phyloP scores from a whole-genome alignment of 1,140 invertebrate species.

The Rhyacophila brunnea region DNA sequence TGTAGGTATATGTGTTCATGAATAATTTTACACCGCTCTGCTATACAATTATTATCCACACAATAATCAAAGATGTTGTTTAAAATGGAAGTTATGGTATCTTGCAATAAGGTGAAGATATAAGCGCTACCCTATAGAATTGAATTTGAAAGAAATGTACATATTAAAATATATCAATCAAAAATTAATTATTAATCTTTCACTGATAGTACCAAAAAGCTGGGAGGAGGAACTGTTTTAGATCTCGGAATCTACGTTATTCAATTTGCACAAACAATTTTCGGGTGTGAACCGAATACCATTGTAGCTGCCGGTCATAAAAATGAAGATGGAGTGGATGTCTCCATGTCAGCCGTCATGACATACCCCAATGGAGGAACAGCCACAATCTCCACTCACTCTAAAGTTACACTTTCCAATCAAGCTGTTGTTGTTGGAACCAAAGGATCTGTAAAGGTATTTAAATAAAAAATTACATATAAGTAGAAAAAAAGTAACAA shows the following conservation, averaged over 20 bases:
- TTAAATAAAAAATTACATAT: too few relatives aligned
- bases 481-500: too few relatives aligned
- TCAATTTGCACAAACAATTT: conserved; percentile 74
- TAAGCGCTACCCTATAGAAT: too few relatives aligned
- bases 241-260: conserved; percentile 83
- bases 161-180: too few relatives aligned
- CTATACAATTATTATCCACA: too few relatives aligned
- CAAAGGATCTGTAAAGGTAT: conserved; percentile 65
- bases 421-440: conserved; percentile 65
- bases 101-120: too few relatives aligned
- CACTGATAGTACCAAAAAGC: conserved; percentile 53
- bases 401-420: conserved; percentile 57
- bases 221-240: conserved; percentile 78
- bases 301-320: conserved; percentile 64
- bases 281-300: conserved; percentile 61
- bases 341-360: conserved; percentile 61
- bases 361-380: conserved; percentile 63
- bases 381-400: conserved; percentile 61
- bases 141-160: too few relatives aligned
- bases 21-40: too few relatives aligned
- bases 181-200: too few relatives aligned
- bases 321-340: conserved; percentile 70
- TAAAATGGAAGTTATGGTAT: too few relatives aligned
- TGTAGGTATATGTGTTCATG: too few relatives aligned
- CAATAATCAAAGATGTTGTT: too few relatives aligned